Base-by-base conservation (phyloP, 2,113 vertebrate genomes). In the Upupa epops region DNA sequence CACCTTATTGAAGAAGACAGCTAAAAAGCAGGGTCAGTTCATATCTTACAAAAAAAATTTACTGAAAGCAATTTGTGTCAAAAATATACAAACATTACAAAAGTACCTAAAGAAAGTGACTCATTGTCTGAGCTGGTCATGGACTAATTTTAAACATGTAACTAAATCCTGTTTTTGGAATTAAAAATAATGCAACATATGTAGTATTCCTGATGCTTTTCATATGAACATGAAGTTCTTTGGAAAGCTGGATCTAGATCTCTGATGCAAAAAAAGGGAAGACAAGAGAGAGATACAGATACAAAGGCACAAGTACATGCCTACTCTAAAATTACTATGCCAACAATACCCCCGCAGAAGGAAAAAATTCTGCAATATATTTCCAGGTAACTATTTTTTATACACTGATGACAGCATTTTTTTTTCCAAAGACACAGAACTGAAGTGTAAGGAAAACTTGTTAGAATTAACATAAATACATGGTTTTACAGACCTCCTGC, bases 81-180 rank as follows among this genome's bases (percentile, higher is more conserved):
- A 58, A 60, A 46, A 42, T 73, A 40, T 8, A 3, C 0, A 56
- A 60, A n/a, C 0, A 5, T 4, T 17, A 46, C 19, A 48, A 40
- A 48, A 76, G 45, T 68, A 34, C 6, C 1, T 36, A 31, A 9
- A 46, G 3, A 17, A 69, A 76, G 11, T 34, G 86, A 46, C 8
- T 15, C 11, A 29, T 65, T 20, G 9, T 60, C 22, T 70, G 29
- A 73, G n/a, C 9, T 61, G 9, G 3, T 40, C 6, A 42, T 21
- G 4, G 22, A 28, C 9, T 55, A 51, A 7, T 79, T 59, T 70
- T 59, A 31, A 51, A 31, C 8, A 88, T 5, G 3, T 40, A 63
- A 79, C 36, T 1, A 63, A 66, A 40, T 45, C 3, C 5, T 82
- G 64, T 10, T 63, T 72, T 64, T 68, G 32, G 13, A 3, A 78